Percentiles rank a stretch among this genome's conserved stretches.
These are phyloP conservation scores for Palythoa grandis DNA, from an alignment of 92 coral and sea anemone species.

Conservation along the genomic window DNA sequence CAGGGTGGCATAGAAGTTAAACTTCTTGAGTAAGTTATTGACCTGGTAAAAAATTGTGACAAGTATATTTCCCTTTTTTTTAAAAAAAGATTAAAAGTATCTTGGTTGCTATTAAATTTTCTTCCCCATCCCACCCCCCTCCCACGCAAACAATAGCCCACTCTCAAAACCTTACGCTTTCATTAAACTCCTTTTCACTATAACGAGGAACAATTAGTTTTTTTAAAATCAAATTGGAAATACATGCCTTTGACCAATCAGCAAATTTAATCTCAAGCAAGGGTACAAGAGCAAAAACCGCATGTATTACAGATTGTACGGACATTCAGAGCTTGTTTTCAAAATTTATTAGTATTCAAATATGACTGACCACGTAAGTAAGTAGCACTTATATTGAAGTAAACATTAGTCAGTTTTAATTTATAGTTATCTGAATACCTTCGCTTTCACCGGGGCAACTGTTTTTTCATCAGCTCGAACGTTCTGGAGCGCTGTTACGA, in stretches of 20 bases:
- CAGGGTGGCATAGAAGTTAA: background rate
- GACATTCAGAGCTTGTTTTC: background rate
- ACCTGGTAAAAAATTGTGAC: conserved; percentile 17
- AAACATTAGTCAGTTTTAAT: background rate
- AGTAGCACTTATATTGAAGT: background rate
- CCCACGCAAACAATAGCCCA: background rate
- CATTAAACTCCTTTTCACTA: background rate
- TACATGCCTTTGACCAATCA: background rate
- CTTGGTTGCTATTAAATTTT: background rate
- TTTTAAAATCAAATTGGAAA: background rate
- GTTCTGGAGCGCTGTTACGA: background rate
- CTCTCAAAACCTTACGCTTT: background rate
- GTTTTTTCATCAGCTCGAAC: background rate
- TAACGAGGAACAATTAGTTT: background rate
- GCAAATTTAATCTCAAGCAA: background rate
- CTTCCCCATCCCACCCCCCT: conserved; percentile 3
- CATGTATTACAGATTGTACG: background rate
- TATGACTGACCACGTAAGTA: background rate
- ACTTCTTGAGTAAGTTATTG: conserved; percentile 26
- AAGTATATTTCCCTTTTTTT: background rate
- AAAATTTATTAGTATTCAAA: background rate
- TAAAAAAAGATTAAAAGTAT: background rate
- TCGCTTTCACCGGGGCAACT: background rate
- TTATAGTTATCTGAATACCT: background rate
- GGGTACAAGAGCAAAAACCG: conserved; percentile 1